A percentile compares a stretch with the other conserved stretches of the same genome.
These are phyloP conservation scores for Scelioninae gen. 1 DNA, from an alignment of 2,888 invertebrate genomes.

Conservation along the genomic window DNA sequence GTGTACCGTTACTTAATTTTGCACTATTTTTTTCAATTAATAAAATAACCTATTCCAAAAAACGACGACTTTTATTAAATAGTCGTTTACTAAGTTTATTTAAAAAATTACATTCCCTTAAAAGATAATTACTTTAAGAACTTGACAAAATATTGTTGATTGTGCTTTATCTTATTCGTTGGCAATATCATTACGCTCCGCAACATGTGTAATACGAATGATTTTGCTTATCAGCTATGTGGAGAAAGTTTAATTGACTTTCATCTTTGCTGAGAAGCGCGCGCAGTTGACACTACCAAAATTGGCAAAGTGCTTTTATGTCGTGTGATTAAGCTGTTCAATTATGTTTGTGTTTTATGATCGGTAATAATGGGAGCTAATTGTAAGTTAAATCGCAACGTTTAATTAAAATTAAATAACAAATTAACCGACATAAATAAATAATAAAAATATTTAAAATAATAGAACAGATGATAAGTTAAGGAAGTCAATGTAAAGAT, in stretches of 20 bases:
- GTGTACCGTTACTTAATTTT: no score
- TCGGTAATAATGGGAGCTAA: slow-evolving; percentile 27
- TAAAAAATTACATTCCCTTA: no score
- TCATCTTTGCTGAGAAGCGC: slow-evolving; percentile 46
- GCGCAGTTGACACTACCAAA: slow-evolving; percentile 50
- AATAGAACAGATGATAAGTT: neutral
- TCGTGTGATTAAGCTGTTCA: slow-evolving; percentile 51
- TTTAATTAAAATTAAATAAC: slow-evolving; percentile 48
- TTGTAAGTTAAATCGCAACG: slow-evolving; percentile 7
- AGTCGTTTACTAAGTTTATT: no score
- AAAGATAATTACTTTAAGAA: no score
- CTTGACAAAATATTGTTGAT: neutral
- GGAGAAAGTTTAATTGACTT: slow-evolving; percentile 66
- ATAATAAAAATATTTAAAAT: no score
- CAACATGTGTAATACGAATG: slow-evolving; percentile 41
- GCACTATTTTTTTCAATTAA: no score
- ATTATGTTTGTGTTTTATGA: slow-evolving; percentile 37
- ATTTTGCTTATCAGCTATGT: slow-evolving; percentile 55
- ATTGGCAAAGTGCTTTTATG: slow-evolving; percentile 54
- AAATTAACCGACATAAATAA: slow-evolving; percentile 11
- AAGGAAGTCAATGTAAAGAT: neutral
- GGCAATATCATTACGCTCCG: slow-evolving; percentile 40
- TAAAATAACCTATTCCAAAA: no score
- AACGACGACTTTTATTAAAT: no score
- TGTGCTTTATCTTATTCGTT: slow-evolving; percentile 41